phyloP scores from a whole-genome alignment of 2,113 vertebrate genomes.

The Psophia crepitans region DNA sequence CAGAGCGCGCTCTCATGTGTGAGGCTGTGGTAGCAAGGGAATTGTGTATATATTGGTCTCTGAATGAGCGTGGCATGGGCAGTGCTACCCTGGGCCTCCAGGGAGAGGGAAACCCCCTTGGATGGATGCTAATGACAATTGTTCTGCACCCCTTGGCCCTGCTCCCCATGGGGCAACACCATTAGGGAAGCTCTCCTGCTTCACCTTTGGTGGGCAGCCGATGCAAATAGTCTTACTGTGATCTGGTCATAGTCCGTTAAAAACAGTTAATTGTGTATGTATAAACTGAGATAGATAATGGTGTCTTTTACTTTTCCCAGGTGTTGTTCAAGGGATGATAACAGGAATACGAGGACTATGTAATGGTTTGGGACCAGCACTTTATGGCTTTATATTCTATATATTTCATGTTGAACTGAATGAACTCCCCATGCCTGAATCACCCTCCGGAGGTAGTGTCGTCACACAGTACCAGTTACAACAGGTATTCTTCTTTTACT shows the following conservation, averaged over 20 bases:
- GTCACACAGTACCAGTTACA: conserved; percentile 73
- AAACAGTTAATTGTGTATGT: background rate
- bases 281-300: rapidly evolving
- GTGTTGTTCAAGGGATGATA: conserved; percentile 90
- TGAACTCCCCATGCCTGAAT: conserved; percentile 78
- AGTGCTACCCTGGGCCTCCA: background rate
- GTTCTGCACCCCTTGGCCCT: background rate
- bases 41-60: too few relatives aligned
- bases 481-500: conserved; percentile 63
- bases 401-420: conserved; percentile 88
- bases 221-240: background rate
- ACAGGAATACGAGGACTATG: conserved; percentile 88
- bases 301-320: conserved; percentile 34
- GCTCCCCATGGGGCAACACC: background rate
- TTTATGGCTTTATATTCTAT: conserved; percentile 90
- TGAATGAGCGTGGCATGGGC: background rate
- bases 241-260: background rate
- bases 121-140: rapidly evolving
- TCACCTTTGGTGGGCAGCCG: too few relatives aligned
- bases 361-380: conserved; percentile 86
- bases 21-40: background rate
- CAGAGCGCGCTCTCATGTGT: too few relatives aligned
- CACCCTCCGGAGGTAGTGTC: conserved; percentile 49
- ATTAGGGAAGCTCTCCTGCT: background rate
- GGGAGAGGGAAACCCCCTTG: background rate